Evolutionary conservation across 2,888 invertebrate genomes (phyloP), one percentile per base, ranked within the genome.

Genomic region (Drosophila tanythrix): DNA sequence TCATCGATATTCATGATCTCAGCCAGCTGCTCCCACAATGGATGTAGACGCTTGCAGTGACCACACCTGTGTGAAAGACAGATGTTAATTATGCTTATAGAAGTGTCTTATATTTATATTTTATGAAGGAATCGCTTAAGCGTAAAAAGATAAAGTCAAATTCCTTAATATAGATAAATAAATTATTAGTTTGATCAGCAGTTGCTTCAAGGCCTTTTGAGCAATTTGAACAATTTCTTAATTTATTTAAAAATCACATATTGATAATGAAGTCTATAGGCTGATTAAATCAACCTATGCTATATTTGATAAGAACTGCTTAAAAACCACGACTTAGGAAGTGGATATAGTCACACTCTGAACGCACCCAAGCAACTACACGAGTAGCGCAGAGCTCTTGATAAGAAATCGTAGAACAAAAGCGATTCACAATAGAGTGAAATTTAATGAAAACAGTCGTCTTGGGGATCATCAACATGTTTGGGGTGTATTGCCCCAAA

Each of bases 21-120:
- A 0, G 97, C 98, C 52, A 98, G 93, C 76, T 96, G 95, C 50
- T 97, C 96, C 98, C 98, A 98, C 0, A 95, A 94, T 8, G 97
- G 97, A 5, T 97, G 97, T 3, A 33, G 33, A 33, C 33, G 33
- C 33, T 33, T 33, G 33, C 98, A 98, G 91, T 97, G 97, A 0
- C 96, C 96, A 91, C 97, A 98, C 98, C 98, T 97, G 18, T 18
- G 46, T 4, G 15, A 8, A 25, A 15, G 15, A 15, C 15, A 25
- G 25, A 8, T 46, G 15, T 25, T 46, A 46, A 15, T 38, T 8
- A 18, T 7, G 18, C 18, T 38, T 18, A 18, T 1, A 18, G 36
- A 38, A 7, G 18, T 38, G 3, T 38, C 18, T 38, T 18, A 18
- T 18, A 38, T 3, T 31, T 31, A 31, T 31, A 2, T 31, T 31